Base-by-base conservation (phyloP, 1,140 invertebrate genomes). In the Pseudoatta argentina region DNA sequence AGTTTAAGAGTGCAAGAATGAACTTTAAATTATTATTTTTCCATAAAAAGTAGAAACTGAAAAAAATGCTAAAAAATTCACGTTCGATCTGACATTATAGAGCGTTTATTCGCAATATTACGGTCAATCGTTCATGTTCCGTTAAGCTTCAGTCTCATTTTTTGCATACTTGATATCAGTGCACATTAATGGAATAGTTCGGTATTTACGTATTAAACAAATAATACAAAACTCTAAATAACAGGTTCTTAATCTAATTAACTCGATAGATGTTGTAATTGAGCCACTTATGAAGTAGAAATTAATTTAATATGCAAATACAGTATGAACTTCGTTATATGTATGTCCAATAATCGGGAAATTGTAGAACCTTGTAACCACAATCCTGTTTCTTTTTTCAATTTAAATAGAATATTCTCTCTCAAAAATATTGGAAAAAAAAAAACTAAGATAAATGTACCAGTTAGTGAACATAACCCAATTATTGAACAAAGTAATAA, bases 111-210 rank as follows among this genome's bases (percentile, higher is more conserved):
- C 39, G 12, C 2, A 21, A 30, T 27, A 48, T 55, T 69, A 21
- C 39, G 63, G 39, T 81, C 24, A 34, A 27, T 78, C 12, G 48
- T n/a, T 77, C 24, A 6, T 78, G 24, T 59, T n/a, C 53, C 85
- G 75, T 81, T 69, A 79, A 69, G 39, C 8, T 55, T 67, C 4
- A n/a, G 16, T 59, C 27, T 81, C 39, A 8, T 73, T 21, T 73
- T 73, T 83, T 51, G 67, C 39, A 18, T 39, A n/a, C n/a, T 48
- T 12, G 39, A 61, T 34, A 24, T 48, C 30, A 30, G 27, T 14
- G 39, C 2, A 34, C 14, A 57, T 83, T 83, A 83, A 83, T 27
- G 69, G 79, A 24, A 14, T 55, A 71, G 75, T 27, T 10, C 64
- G 57, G n/a, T 57, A 59, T 61, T n/a, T 10, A 14, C n/a, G 12